Conservation (phyloP, 2,888 invertebrate species). For the Lasioglossum leucozonium region DNA sequence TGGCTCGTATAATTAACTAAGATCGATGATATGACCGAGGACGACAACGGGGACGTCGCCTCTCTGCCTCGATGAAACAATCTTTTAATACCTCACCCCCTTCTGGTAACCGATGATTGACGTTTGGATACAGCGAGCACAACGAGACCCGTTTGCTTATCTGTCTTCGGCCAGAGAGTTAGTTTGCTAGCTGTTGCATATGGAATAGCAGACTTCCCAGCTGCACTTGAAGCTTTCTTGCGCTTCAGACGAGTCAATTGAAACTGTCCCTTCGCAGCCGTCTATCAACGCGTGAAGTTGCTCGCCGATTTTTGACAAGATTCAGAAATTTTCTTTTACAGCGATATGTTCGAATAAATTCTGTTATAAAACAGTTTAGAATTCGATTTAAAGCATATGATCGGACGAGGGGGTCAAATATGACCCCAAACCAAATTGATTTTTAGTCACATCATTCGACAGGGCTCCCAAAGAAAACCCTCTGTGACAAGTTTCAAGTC, state of each 20-base stretch:
- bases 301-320: background rate
- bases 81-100: slow-evolving; percentile 51
- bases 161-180: slow-evolving; percentile 21
- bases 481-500: background rate
- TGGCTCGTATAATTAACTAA: slow-evolving; percentile 68
- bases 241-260: background rate
- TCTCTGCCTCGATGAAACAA: slow-evolving; percentile 43
- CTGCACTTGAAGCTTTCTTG: background rate
- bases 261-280: background rate
- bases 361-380: too few species aligned
- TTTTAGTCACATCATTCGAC: background rate
- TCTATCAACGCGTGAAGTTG: background rate
- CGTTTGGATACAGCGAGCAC: slow-evolving; percentile 31
- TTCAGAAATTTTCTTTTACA: background rate
- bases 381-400: too few species aligned
- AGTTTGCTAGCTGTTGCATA: slow-evolving; percentile 24
- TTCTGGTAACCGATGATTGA: slow-evolving; percentile 44
- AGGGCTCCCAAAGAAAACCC: background rate
- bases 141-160: slow-evolving; percentile 38
- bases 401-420: too few species aligned
- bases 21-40: slow-evolving; percentile 66
- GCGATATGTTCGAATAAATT: background rate
- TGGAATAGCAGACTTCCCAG: background rate
- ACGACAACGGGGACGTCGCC: slow-evolving; percentile 43
- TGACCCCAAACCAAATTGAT: background rate